Evolutionary conservation across 2,113 vertebrate genomes (phyloP).

Genomic region (Paratilapia polleni): DNA sequence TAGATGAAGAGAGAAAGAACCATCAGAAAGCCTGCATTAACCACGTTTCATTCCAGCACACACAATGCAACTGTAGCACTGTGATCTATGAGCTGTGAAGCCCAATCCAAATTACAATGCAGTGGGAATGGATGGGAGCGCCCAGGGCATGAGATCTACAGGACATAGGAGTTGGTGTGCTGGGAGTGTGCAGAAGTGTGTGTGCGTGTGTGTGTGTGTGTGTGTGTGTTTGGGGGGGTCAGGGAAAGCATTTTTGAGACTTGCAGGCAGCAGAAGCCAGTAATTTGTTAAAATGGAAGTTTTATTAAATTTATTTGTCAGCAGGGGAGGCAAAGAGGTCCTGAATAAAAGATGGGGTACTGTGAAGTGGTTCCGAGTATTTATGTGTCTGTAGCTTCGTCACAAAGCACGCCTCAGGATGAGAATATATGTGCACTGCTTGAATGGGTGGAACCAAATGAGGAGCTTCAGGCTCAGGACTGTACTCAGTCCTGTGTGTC

Average conservation of each 20-base stretch:
- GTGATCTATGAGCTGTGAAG: slow-evolving; percentile 61
- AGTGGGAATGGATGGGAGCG: slow-evolving; percentile 53
- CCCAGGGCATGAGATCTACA: slow-evolving; percentile 44
- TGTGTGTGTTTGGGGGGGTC: neutral
- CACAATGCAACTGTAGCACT: slow-evolving; percentile 23
- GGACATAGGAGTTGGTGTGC: slow-evolving; percentile 2
- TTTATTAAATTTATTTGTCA: slow-evolving; percentile 72
- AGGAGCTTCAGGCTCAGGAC: slow-evolving; percentile 16
- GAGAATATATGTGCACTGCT: slow-evolving; percentile 26
- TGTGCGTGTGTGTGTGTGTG: neutral
- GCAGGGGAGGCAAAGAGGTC: slow-evolving; percentile 42
- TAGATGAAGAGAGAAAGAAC: slow-evolving; percentile 24
- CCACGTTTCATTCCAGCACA: slow-evolving; percentile 42
- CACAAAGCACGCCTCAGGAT: slow-evolving; percentile 12
- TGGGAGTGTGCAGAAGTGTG: neutral
- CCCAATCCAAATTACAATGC: slow-evolving; percentile 68
- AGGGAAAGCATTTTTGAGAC: slow-evolving; percentile 25
- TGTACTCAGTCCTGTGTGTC: neutral
- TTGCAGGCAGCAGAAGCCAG: slow-evolving; percentile 35
- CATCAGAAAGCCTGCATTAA: slow-evolving; percentile 39
- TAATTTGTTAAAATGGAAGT: slow-evolving; percentile 75
- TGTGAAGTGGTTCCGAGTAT: slow-evolving; percentile 55
- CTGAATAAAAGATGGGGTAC: slow-evolving; percentile 72
- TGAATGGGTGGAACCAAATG: slow-evolving; percentile 43
- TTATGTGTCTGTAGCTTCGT: slow-evolving; percentile 32